Conservation (phyloP, 1,140 invertebrate species). For the Drosophila busckii region DNA sequence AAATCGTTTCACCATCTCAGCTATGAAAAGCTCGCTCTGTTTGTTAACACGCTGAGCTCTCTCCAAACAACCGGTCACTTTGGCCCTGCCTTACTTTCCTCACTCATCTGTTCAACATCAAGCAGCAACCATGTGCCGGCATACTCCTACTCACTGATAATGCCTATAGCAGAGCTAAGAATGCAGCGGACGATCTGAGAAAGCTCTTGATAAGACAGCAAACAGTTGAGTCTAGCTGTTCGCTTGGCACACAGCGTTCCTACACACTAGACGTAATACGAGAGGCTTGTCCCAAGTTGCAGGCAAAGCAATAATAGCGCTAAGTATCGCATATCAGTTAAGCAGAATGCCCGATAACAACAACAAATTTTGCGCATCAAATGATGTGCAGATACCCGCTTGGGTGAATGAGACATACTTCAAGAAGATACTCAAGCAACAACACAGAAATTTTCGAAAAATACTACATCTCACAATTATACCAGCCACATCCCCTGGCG, state of each 20-base stretch:
- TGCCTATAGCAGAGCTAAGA: slow-evolving; percentile 18
- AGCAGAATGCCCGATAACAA: slow-evolving; percentile 70
- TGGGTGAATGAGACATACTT: slow-evolving; percentile 70
- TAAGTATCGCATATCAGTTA: slow-evolving; percentile 11
- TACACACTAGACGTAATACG: too few species aligned
- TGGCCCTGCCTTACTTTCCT: too few species aligned
- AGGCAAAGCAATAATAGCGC: too few species aligned
- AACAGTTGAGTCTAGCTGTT: slow-evolving; percentile 47
- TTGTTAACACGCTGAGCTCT: too few species aligned
- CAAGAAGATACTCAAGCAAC: slow-evolving; percentile 56
- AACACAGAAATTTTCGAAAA: slow-evolving; percentile 59
- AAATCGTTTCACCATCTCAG: too few species aligned
- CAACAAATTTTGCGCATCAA: slow-evolving; percentile 53
- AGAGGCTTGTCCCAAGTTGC: too few species aligned
- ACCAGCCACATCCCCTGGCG: slow-evolving; percentile 64
- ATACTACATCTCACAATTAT: slow-evolving; percentile 66
- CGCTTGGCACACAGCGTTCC: slow-evolving; percentile 6
- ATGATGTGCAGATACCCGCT: slow-evolving; percentile 55
- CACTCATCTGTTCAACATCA: too few species aligned
- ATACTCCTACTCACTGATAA: too few species aligned
- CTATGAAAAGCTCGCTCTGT: too few species aligned
- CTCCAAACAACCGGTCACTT: too few species aligned
- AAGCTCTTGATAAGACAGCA: slow-evolving; percentile 48
- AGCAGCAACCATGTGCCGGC: too few species aligned
- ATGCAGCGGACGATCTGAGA: slow-evolving; percentile 24